These are phyloP conservation scores for Acanthosepion lycidas DNA, from an alignment of 2,888 invertebrate genomes.

Conservation along the genomic window DNA sequence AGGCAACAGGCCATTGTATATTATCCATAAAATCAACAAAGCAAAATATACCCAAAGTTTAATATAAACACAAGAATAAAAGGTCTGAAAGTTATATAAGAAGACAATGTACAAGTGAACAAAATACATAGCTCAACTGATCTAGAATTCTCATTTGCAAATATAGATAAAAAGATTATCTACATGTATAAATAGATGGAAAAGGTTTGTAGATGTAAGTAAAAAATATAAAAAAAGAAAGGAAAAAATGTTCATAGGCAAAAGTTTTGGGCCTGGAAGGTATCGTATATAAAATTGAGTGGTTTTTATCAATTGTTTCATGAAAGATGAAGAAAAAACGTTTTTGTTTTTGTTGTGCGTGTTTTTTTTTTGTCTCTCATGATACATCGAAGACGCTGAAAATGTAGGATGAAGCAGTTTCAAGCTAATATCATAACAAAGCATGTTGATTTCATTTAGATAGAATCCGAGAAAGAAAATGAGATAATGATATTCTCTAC, in stretches of 20 bases:
- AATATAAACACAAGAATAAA: not conserved
- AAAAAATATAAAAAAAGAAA: not conserved
- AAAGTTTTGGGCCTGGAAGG: not conserved
- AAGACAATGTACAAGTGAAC: not conserved
- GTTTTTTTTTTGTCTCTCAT: not conserved
- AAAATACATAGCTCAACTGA: not conserved
- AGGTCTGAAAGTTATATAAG: not conserved
- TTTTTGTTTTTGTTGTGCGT: too few relatives aligned
- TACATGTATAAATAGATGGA: constrained; percentile 1
- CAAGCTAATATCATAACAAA: constrained; percentile 15
- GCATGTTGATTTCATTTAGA: not conserved
- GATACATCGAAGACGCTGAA: not conserved
- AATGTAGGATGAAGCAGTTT: not conserved
- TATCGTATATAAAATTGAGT: not conserved
- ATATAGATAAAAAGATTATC: constrained; percentile 22
- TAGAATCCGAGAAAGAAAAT: not conserved
- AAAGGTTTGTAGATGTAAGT: not conserved
- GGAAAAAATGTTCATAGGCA: not conserved
- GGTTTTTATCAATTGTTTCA: not conserved
- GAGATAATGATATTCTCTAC: not conserved
- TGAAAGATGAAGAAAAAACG: not conserved
- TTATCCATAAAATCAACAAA: not conserved
- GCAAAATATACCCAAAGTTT: not conserved
- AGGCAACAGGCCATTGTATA: not conserved
- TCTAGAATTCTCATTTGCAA: not conserved